Evolutionary conservation across 92 coral and sea anemone genomes (phyloP).

Genomic region (Actinostola sp.): DNA sequence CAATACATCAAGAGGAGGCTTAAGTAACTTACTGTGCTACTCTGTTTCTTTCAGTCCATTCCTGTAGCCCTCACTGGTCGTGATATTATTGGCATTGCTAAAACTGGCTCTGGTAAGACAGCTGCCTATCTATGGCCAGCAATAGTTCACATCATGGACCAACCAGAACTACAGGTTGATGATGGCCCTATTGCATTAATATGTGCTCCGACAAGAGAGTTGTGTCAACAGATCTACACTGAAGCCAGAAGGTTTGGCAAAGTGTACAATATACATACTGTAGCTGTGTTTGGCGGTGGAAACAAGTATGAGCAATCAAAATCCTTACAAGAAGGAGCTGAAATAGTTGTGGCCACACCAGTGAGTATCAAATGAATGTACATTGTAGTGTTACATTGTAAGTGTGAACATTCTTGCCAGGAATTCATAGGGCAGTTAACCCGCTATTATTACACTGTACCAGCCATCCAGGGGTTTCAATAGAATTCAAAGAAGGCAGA

Average conservation of each 20-base stretch:
- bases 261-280: slow-evolving; percentile 92
- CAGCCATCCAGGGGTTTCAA: no score
- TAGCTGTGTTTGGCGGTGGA: slow-evolving; percentile 98
- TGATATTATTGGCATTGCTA: slow-evolving; percentile 97
- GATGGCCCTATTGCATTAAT: slow-evolving; percentile 98
- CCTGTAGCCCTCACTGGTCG: slow-evolving; percentile 98
- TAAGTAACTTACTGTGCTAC: neutral
- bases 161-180: slow-evolving; percentile 87
- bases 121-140: slow-evolving; percentile 99
- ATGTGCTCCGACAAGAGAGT: slow-evolving; percentile 98
- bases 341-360: slow-evolving; percentile 98
- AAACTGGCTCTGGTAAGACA: slow-evolving; percentile 98
- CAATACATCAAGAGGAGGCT: no score
- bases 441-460: no score
- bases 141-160: slow-evolving; percentile 95
- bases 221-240: slow-evolving; percentile 92
- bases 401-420: no score
- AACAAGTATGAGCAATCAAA: slow-evolving; percentile 96
- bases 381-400: no score
- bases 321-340: slow-evolving; percentile 94
- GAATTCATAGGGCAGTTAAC: no score
- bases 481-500: no score
- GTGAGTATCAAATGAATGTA: slow-evolving; percentile 62
- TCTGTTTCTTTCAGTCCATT: slow-evolving; percentile 64
- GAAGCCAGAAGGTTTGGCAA: slow-evolving; percentile 96